Evolutionary conservation across 2,113 vertebrate species (phyloP).

Genomic region (Panthera tigris): DNA sequence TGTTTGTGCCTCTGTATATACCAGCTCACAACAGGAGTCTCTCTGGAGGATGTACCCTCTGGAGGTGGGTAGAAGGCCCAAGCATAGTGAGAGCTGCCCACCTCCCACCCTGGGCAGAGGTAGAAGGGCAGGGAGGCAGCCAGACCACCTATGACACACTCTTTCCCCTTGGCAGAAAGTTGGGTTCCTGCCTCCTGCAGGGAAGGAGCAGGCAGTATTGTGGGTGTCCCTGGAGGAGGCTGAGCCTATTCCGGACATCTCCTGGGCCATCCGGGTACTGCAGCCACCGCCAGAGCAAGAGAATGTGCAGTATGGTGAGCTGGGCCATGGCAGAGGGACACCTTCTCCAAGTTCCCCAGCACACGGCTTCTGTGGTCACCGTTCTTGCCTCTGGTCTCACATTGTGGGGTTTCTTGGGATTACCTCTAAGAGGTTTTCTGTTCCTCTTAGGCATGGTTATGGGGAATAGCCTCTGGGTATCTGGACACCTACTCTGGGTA

Average conservation of each 20-base stretch:
- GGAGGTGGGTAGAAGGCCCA: background rate
- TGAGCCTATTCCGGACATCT: slow-evolving; percentile 85
- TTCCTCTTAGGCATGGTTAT: background rate
- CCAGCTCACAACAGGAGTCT: background rate
- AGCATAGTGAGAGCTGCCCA: background rate
- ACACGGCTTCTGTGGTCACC: background rate
- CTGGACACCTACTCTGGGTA: background rate
- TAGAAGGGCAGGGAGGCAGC: background rate
- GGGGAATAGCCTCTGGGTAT: background rate
- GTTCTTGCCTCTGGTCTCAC: background rate
- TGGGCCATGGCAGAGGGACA: background rate
- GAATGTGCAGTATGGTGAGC: slow-evolving; percentile 91
- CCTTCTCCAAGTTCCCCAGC: background rate
- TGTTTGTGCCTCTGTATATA: background rate
- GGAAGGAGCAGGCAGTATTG: slow-evolving; percentile 83
- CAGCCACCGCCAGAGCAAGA: slow-evolving; percentile 91
- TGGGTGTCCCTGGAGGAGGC: slow-evolving; percentile 94
- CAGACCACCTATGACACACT: slow-evolving; percentile 19
- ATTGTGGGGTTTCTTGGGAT: background rate
- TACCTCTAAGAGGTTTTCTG: background rate
- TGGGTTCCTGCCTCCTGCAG: slow-evolving; percentile 88
- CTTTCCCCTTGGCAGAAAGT: slow-evolving; percentile 87
- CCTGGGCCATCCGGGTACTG: slow-evolving; percentile 90
- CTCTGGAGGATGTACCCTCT: background rate
- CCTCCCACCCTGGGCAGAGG: background rate